Evolutionary conservation across 2,797 vertebrate genomes (phyloP), one percentile per base, ranked within the genome.

Genomic region (Trachops cirrhosus): DNA sequence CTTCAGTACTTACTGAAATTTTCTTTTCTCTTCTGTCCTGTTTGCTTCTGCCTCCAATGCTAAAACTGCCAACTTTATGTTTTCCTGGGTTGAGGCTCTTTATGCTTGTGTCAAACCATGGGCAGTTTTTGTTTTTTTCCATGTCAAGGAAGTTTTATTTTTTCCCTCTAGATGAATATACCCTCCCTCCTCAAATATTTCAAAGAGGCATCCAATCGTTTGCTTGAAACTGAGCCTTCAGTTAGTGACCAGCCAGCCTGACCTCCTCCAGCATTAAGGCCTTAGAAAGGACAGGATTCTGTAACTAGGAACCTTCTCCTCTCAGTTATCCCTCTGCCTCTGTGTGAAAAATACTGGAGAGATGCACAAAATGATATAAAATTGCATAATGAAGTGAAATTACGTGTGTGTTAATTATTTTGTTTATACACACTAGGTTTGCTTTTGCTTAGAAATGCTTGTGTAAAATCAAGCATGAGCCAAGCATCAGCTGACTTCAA

Each of bases 111-210:
- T 96, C 85, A 98, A 94, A 95, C 37, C n/a, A 84, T 95, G 70
- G 93, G 54, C 80, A 86, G 12, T 46, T 73, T 70, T 37, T 82
- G 39, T 62, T 44, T 97, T 96, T 96, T 93, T 68, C 93, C 77
- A 3, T 39, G 52, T 97, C 96, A 97, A 34, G 79, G 93, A 93
- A 52, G 52, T 97, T 97, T 97, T 91, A 57, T 97, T 93, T 95
- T 93, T 86, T 18, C 26, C 32, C 12, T 96, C 89, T 93, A 94
- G 96, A 93, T 97, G 95, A 97, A 96, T 97, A 79, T 10, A 52
- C 11, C 92, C 87, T 96, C 78, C 74, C 86, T 92, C 18, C 80
- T 97, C 96, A 96, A 97, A 89, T 50, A 97, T 98, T 97, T 96
- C 94, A 97, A 97, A 95, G 94, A 89, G 70, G 87, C 92, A 97